Percentiles rank a stretch among this genome's conserved stretches.
These are phyloP conservation scores for Sylvicola cinctus DNA, from an alignment of 2,888 invertebrate species.

Conservation along the genomic window DNA sequence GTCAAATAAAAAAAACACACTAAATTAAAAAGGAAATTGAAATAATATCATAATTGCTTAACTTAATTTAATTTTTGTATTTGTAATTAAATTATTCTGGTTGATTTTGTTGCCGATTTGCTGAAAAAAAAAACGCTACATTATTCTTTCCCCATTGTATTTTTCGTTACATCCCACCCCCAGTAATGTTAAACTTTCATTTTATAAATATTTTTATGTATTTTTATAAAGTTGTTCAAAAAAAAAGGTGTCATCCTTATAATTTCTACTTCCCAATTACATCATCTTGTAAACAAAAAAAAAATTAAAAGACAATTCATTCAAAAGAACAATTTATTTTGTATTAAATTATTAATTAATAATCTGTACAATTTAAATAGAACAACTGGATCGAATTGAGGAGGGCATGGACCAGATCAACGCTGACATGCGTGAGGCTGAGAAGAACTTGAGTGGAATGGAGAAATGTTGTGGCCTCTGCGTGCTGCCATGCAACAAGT, in stretches of 20 bases:
- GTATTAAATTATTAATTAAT: background rate
- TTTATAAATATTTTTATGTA: slow-evolving; percentile 2
- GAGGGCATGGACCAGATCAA: slow-evolving; percentile 99
- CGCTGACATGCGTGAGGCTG: slow-evolving; percentile 98
- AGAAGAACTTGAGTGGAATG: slow-evolving; percentile 98
- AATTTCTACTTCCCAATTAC: background rate
- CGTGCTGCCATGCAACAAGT: slow-evolving; percentile 98
- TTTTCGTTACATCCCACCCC: too few relatives aligned
- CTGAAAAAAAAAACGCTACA: too few relatives aligned
- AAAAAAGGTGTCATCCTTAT: background rate
- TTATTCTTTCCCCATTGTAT: too few relatives aligned
- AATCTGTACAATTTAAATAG: slow-evolving; percentile 27
- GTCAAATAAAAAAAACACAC: too few relatives aligned
- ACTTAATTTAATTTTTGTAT: too few relatives aligned
- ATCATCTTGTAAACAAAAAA: background rate
- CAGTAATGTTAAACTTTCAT: background rate
- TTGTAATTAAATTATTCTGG: too few relatives aligned
- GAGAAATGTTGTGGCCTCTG: slow-evolving; percentile 99
- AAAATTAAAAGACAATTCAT: background rate
- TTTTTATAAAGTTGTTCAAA: background rate
- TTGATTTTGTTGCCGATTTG: too few relatives aligned
- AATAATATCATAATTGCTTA: too few relatives aligned
- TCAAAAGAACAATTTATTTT: background rate
- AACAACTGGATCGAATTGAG: slow-evolving; percentile 99
- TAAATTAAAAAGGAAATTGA: too few relatives aligned